phyloP scores from a whole-genome alignment of 1,140 invertebrate genomes.

The Parapsyche elsis region DNA sequence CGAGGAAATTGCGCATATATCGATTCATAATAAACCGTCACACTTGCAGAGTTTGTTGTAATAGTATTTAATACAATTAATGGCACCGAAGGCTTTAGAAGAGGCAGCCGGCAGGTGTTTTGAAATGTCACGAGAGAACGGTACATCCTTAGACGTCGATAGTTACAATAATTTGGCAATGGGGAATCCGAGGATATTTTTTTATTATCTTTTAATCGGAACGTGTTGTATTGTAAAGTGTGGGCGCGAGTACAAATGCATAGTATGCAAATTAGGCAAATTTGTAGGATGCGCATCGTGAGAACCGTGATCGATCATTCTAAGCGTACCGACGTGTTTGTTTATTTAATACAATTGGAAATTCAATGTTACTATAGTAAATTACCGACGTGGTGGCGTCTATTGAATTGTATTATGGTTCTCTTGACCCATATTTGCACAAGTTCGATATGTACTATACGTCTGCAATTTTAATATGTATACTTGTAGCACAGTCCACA shows the following conservation, averaged over 20 bases:
- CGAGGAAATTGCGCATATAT: neutral
- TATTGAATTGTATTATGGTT: too few relatives aligned
- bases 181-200: constrained; percentile 1
- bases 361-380: too few relatives aligned
- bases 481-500: too few relatives aligned
- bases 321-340: too few relatives aligned
- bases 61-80: too few relatives aligned
- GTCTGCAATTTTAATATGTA: too few relatives aligned
- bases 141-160: constrained; percentile 5
- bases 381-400: too few relatives aligned
- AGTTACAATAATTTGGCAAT: neutral
- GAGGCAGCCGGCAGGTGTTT: neutral
- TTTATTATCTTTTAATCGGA: neutral
- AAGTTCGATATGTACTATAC: too few relatives aligned
- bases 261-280: constrained; percentile 5
- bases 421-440: too few relatives aligned
- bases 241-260: neutral
- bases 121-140: constrained; percentile 8
- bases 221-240: neutral
- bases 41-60: too few relatives aligned
- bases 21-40: neutral
- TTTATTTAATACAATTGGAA: too few relatives aligned
- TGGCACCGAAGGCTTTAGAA: neutral
- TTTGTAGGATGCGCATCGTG: neutral
- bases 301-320: neutral